Percentiles rank a stretch among this genome's conserved stretches.
These are phyloP conservation scores for Drosophila gaucha DNA, from an alignment of 2,888 invertebrate genomes.

Conservation along the genomic window DNA sequence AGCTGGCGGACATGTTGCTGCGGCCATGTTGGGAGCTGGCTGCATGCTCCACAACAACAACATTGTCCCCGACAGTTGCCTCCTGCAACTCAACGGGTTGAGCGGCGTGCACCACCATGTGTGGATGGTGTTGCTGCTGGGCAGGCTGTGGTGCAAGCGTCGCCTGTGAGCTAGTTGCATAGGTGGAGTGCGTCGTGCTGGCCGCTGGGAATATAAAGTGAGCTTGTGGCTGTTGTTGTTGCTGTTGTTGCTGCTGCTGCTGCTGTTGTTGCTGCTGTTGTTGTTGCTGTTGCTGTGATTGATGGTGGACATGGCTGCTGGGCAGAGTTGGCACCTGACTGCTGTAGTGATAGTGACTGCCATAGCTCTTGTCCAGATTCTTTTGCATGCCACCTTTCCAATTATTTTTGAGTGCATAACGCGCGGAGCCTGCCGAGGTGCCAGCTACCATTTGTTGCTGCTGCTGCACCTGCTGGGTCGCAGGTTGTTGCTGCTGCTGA, in stretches of 20 bases:
- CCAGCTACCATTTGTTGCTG: conserved; percentile 45
- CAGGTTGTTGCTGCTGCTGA: conserved; percentile 59
- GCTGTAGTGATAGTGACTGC: conserved; percentile 79
- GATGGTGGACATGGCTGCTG: conserved; percentile 68
- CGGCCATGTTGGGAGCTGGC: conserved; percentile 61
- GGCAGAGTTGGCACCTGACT: conserved; percentile 70
- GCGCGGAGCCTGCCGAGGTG: conserved; percentile 57
- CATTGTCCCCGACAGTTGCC: conserved; percentile 19
- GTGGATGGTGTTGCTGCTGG: conserved; percentile 65
- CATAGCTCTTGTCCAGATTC: conserved; percentile 80
- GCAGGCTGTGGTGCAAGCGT: conserved; percentile 63
- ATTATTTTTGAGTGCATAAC: conserved; percentile 74
- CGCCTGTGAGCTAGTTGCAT: conserved; percentile 62
- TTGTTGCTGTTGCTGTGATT: conserved; percentile 54
- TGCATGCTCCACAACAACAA: conserved; percentile 55
- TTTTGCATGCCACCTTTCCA: conserved; percentile 79
- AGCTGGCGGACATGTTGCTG: conserved; percentile 73
- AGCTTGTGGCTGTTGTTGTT: conserved; percentile 50
- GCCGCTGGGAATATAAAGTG: conserved; percentile 81
- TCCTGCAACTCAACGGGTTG: conserved; percentile 63
- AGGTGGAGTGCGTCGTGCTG: conserved; percentile 80
- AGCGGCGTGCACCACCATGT: conserved; percentile 41
- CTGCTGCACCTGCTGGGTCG: conserved; percentile 35
- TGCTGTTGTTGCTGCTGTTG: conserved; percentile 47
- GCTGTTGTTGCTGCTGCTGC: too few species aligned